These are phyloP conservation scores for Zaprionus tsacasi DNA, from an alignment of 1,140 invertebrate species.

Conservation along the genomic window DNA sequence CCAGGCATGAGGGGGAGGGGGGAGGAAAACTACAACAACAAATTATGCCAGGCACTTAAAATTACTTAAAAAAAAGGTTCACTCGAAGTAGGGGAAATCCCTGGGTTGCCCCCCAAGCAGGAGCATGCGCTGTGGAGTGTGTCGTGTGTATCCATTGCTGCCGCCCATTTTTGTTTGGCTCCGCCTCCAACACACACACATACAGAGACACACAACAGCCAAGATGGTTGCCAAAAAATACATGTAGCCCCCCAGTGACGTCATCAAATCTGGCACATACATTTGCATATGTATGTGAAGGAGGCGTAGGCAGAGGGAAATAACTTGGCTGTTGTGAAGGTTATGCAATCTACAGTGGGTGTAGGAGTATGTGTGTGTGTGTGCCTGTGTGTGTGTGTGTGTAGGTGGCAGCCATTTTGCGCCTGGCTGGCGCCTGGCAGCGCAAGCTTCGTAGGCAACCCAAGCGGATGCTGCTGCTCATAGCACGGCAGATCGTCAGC, in stretches of 20 bases:
- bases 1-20: not conserved
- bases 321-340: constrained; percentile 68
- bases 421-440: constrained; percentile 13
- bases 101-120: not conserved
- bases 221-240: constrained; percentile 76
- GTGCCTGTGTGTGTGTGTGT: constrained; percentile 36
- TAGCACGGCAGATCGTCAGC: constrained; percentile 84
- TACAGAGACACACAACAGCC: constrained; percentile 14
- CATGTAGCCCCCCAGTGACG: constrained; percentile 55
- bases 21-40: constrained; percentile 16
- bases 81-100: constrained; percentile 4
- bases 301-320: constrained; percentile 3
- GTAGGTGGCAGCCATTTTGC: constrained; percentile 70
- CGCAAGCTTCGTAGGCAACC: constrained; percentile 77
- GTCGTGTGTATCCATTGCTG: constrained; percentile 57
- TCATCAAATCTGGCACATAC: constrained; percentile 25
- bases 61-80: constrained; percentile 20
- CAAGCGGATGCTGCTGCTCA: constrained; percentile 66
- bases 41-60: constrained; percentile 26
- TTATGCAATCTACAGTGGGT: constrained; percentile 60
- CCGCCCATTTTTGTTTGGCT: constrained; percentile 56
- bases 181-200: constrained; percentile 49
- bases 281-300: constrained; percentile 38
- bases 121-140: constrained; percentile 26
- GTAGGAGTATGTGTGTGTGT: constrained; percentile 10